Conservation (phyloP, 2,888 invertebrate genomes). For the Synanthedon vespiformis region DNA sequence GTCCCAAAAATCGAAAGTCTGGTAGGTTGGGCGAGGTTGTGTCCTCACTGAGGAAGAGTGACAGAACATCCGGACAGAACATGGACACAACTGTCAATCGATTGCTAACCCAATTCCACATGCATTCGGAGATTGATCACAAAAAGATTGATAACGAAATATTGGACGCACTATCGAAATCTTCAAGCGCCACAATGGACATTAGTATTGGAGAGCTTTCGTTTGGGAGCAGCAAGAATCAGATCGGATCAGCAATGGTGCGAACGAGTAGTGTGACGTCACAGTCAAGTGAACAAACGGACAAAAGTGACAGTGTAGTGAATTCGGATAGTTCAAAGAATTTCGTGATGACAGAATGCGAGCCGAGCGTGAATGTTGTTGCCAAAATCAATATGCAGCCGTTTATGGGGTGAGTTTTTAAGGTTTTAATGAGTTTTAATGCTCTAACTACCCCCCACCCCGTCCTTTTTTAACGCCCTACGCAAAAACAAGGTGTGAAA, state of each 20-base stretch:
- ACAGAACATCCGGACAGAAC: neutral
- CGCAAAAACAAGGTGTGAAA: too few species aligned
- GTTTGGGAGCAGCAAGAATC: conserved; percentile 28
- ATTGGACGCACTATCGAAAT: conserved; percentile 5
- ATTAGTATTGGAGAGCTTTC: conserved; percentile 15
- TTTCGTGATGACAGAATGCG: conserved; percentile 15
- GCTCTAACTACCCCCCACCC: too few species aligned
- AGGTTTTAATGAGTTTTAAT: neutral
- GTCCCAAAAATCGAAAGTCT: conserved; percentile 9
- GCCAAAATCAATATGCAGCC: conserved; percentile 43
- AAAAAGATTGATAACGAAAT: conserved; percentile 13
- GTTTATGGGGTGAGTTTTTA: conserved; percentile 48
- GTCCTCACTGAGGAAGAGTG: neutral
- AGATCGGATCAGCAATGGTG: conserved; percentile 10
- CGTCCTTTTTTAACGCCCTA: too few species aligned
- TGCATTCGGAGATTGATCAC: conserved; percentile 10
- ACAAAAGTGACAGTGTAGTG: conserved; percentile 12
- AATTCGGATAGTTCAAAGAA: conserved; percentile 13
- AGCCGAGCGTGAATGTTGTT: conserved; percentile 32
- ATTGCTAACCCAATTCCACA: conserved; percentile 23
- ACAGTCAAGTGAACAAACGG: neutral
- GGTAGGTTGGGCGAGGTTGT: neutral
- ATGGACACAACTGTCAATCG: conserved; percentile 26
- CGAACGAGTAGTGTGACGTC: conserved; percentile 1
- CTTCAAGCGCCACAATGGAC: conserved; percentile 2